Base-by-base conservation (phyloP, 1,140 invertebrate genomes). In the Elysia chlorotica region DNA sequence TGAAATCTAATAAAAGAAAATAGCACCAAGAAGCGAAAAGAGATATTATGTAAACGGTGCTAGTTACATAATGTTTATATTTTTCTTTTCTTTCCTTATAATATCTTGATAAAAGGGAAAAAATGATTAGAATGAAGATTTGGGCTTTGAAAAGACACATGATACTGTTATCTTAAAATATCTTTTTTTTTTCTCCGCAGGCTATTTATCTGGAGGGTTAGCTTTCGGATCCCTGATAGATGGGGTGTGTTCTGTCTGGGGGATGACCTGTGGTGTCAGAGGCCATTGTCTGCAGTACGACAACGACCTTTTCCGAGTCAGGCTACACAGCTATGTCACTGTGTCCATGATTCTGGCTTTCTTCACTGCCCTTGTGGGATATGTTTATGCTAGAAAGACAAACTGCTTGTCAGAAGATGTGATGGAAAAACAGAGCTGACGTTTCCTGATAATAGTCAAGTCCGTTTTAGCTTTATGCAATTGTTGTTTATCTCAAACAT, bases 211-310 rank as follows among this genome's bases (percentile, higher is more conserved):
- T 6, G 72, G 72, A 21, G 72, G 72, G 0, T 30, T 74, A 4
- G 37, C 72, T 0, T 74, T 71, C 41, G 76, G 76, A 17, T 36
- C 37, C 14, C 10, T 77, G 6, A 41, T 77, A 30, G 76, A 77
- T 30, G 54, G 61, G 14, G 33, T 71, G 14, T 77, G 76, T 53
- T 17, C 35, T 0, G 25, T 67, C 19, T 72, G 72, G 76, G 70
- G 69, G n/a, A 5, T 31, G 2, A 54, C 30, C 2, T 74, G 68
- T 38, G 68, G 30, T 2, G 57, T 36, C 19, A 41, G 36, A 37
- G 73, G 76, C 17, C 33, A 36, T 2, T 77, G 76, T 25, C 67
- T 61, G 0, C 36, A 66, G 6, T 77, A 77, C 30, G 73, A 77
- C 57, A 74, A 67, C 48, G 38, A 74, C 35, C 38, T 62, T 35